Conservation (phyloP, 2,113 vertebrate genomes). For the Neoarius graeffei region DNA sequence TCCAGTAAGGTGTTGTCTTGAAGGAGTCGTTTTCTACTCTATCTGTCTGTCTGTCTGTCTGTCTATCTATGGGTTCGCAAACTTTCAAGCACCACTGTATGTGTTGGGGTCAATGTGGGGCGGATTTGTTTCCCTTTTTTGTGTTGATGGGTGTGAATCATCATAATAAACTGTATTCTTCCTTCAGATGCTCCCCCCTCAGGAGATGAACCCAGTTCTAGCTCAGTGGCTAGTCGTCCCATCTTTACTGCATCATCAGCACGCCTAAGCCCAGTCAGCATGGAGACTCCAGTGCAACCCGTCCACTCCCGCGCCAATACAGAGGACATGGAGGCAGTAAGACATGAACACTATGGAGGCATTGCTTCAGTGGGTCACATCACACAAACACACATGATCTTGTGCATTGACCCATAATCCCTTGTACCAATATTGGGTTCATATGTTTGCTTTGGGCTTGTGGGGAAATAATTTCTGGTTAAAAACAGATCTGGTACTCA, state of each 20-base stretch:
- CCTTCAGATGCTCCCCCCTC: slow-evolving; percentile 64
- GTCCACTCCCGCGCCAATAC: slow-evolving; percentile 52
- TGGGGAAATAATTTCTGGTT: not conserved
- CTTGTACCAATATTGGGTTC: not conserved
- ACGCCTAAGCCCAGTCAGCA: slow-evolving; percentile 66
- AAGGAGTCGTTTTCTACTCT: too few species aligned
- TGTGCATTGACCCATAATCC: not conserved
- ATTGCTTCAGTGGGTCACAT: not conserved
- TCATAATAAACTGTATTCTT: slow-evolving; percentile 14
- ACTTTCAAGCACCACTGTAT: too few species aligned
- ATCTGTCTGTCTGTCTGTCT: too few species aligned
- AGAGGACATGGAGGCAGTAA: slow-evolving; percentile 64
- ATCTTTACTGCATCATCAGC: slow-evolving; percentile 58
- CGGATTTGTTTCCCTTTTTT: not conserved
- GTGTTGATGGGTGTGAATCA: not conserved
- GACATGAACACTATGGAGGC: slow-evolving; percentile 1
- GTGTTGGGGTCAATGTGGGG: not conserved
- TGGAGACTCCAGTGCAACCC: slow-evolving; percentile 59
- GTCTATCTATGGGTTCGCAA: too few species aligned
- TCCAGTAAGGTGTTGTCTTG: too few species aligned
- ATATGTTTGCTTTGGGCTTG: not conserved
- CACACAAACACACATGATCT: not conserved
- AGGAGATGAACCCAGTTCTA: slow-evolving; percentile 70
- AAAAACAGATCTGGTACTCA: not conserved
- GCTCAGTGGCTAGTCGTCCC: slow-evolving; percentile 64